Conservation (phyloP, 2,797 vertebrate genomes). For the Falco cherrug region DNA sequence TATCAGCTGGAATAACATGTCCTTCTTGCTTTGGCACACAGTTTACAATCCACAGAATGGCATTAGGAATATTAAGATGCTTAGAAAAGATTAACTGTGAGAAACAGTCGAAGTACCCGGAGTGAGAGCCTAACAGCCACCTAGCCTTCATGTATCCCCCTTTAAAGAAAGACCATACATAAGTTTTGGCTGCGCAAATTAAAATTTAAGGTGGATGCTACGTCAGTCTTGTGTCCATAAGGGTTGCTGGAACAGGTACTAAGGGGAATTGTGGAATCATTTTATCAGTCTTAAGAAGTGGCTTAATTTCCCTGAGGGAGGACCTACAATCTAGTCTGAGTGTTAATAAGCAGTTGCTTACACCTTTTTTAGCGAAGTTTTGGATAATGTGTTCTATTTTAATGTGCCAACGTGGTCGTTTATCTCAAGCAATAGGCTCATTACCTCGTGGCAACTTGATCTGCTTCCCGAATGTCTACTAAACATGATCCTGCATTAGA, state of each 20-base stretch:
- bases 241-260: neutral
- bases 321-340: neutral
- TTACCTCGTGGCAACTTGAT: neutral
- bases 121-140: neutral
- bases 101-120: neutral
- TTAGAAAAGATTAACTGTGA: neutral
- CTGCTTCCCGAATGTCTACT: neutral
- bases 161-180: neutral
- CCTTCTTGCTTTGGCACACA: neutral
- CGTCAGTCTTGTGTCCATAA: neutral
- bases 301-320: neutral
- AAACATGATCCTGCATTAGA: neutral
- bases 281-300: neutral
- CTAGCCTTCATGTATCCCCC: neutral
- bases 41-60: neutral
- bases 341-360: neutral
- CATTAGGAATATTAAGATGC: neutral
- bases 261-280: neutral
- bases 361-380: neutral
- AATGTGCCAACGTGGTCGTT: neutral
- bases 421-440: neutral
- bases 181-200: neutral
- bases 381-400: neutral
- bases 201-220: neutral
- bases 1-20: neutral